Evolutionary conservation across 2,888 invertebrate species (phyloP).

Genomic region (Scotopteryx bipunctaria): DNA sequence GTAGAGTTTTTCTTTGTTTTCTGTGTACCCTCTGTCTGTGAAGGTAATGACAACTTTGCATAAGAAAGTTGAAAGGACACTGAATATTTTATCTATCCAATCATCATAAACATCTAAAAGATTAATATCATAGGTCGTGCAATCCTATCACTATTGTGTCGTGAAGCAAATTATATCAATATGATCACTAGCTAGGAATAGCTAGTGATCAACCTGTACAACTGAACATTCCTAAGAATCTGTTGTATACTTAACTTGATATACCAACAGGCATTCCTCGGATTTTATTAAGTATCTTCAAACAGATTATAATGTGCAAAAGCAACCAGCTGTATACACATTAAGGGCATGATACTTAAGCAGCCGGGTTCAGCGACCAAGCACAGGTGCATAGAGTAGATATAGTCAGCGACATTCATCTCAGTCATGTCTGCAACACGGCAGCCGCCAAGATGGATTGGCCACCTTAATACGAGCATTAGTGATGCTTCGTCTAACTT

Average conservation of each 20-base stretch:
- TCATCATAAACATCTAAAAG: too few species aligned
- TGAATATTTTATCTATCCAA: neutral
- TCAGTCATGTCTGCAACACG: conserved; percentile 52
- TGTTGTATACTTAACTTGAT: too few species aligned
- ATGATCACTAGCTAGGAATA: too few species aligned
- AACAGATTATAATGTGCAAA: conserved; percentile 9
- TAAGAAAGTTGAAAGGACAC: conserved; percentile 14
- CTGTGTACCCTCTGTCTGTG: too few species aligned
- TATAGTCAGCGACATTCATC: conserved; percentile 49
- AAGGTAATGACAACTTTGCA: conserved; percentile 5
- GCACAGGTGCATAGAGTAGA: conserved; percentile 17
- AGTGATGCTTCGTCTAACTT: conserved; percentile 42
- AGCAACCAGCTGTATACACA: conserved; percentile 24
- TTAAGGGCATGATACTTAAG: conserved; percentile 20
- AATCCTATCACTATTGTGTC: too few species aligned
- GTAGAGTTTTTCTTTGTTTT: conserved; percentile 12
- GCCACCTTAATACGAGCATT: conserved; percentile 45
- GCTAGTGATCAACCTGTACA: too few species aligned
- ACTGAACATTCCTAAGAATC: too few species aligned
- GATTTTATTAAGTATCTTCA: neutral
- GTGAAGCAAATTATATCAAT: too few species aligned
- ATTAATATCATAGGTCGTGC: too few species aligned
- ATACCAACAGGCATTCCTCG: neutral
- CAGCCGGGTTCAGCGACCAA: conserved; percentile 17
- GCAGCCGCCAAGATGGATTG: conserved; percentile 58